Base-by-base conservation (phyloP, 2,797 vertebrate genomes). In the Myioborus miniatus region DNA sequence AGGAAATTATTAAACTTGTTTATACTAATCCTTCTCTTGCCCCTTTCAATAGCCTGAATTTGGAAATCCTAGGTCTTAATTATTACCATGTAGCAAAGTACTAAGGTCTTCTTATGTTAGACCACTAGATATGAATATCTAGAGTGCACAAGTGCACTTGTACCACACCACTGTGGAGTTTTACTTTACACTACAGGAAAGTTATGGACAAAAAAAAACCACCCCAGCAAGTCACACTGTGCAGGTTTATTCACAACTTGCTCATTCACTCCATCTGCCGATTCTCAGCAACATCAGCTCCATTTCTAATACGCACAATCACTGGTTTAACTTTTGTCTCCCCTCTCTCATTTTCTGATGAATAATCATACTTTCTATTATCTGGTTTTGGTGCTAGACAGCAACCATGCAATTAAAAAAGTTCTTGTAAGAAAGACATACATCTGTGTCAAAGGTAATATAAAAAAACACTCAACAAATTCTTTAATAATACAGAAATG, bases 81-180 rank as follows among this genome's bases (percentile, higher is more conserved):
- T n/a, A 47, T 7, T 55, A 34, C 19, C 10, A 43, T 27, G 15
- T 1, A 71, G 19, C 4, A 46, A 67, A 30, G 3, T 15, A 52
- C 20, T n/a, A 62, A 36, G 34, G 19, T 47, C 19, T 72, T 72
- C 29, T 21, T 68, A 4, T 29, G 18, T 74, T 49, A 80, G 29
- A 29, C 10, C 14, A 30, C 20, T 41, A 74, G 20, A 80, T 75
- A 8, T 50, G 22, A 65, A 15, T 44, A 62, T 23, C n/a, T 55
- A 47, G 36, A 37, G 10, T 6, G 2, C 16, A 39, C 9, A 75
- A 49, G 21, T 7, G 3, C 26, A 39, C 12, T 30, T 0, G 0
- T 41, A 15, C 18, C 29, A 37, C 18, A 47, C 2, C 12, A 12
- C 5, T 39, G 4, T 8, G 41, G 10, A 60, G 14, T 5, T 83